Conservation (phyloP, 2,113 vertebrate genomes). For the Chlamydotis undulata region DNA sequence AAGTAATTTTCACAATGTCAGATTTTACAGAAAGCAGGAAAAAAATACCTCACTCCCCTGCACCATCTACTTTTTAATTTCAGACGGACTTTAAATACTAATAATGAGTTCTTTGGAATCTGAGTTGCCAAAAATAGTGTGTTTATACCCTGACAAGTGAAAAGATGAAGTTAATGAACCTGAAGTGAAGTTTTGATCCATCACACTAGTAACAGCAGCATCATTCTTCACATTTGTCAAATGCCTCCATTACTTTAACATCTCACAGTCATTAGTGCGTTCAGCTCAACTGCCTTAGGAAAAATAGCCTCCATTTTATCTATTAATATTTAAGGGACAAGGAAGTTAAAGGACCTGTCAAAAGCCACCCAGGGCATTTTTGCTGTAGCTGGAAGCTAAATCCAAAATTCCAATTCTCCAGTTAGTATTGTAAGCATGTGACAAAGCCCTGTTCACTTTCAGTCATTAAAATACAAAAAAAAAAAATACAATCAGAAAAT, state of each 20-base stretch:
- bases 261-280: background rate
- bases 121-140: background rate
- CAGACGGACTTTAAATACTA: background rate
- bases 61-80: background rate
- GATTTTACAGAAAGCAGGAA: background rate
- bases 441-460: background rate
- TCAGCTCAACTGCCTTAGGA: constrained; percentile 17
- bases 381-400: background rate
- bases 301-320: background rate
- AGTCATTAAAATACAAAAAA: background rate
- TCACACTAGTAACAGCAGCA: constrained; percentile 9
- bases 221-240: constrained; percentile 21
- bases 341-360: background rate
- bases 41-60: background rate
- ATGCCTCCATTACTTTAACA: background rate
- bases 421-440: background rate
- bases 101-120: background rate
- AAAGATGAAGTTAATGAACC: constrained; percentile 49
- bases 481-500: background rate
- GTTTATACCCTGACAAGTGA: background rate
- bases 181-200: constrained; percentile 51
- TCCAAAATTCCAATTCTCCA: background rate
- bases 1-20: background rate
- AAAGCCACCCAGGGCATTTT: background rate
- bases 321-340: background rate